Evolutionary conservation across 1,140 invertebrate genomes (phyloP).

Genomic region (Anoplophora glabripennis): DNA sequence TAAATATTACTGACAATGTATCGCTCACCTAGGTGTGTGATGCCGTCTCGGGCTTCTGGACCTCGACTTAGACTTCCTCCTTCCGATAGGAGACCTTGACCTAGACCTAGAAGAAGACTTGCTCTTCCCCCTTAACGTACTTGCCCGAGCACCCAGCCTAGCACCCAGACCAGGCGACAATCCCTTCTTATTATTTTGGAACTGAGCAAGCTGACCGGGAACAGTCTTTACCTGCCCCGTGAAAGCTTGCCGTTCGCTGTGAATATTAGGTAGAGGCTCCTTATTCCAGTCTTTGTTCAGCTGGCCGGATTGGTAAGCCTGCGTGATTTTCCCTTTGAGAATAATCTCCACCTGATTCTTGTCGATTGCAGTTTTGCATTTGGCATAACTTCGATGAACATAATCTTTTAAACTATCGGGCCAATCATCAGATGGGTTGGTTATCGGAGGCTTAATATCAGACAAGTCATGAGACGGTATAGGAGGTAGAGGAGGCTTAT

Average conservation of each 20-base stretch:
- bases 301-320: slow-evolving; percentile 79
- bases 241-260: slow-evolving; percentile 65
- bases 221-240: slow-evolving; percentile 56
- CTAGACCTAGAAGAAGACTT: slow-evolving; percentile 43
- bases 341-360: slow-evolving; percentile 90
- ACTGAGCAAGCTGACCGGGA: slow-evolving; percentile 53
- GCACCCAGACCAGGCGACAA: slow-evolving; percentile 57
- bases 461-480: background rate
- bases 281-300: slow-evolving; percentile 88
- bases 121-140: slow-evolving; percentile 44
- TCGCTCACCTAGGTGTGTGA: slow-evolving; percentile 37
- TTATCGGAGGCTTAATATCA: slow-evolving; percentile 5
- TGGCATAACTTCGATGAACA: slow-evolving; percentile 86
- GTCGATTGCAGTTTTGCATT: slow-evolving; percentile 81
- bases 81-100: slow-evolving; percentile 50
- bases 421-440: slow-evolving; percentile 58
- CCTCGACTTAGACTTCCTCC: slow-evolving; percentile 52
- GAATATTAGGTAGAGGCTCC: slow-evolving; percentile 83
- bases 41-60: slow-evolving; percentile 30
- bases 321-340: slow-evolving; percentile 88
- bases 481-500: slow-evolving; percentile 52
- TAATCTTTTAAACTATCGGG: slow-evolving; percentile 77
- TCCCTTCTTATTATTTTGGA: slow-evolving; percentile 52
- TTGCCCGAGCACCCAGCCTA: slow-evolving; percentile 53
- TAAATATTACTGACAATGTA: background rate